Evolutionary conservation across 2,113 vertebrate genomes (phyloP), one percentile per base, ranked within the genome.

Genomic region (Cebidichthys violaceus): DNA sequence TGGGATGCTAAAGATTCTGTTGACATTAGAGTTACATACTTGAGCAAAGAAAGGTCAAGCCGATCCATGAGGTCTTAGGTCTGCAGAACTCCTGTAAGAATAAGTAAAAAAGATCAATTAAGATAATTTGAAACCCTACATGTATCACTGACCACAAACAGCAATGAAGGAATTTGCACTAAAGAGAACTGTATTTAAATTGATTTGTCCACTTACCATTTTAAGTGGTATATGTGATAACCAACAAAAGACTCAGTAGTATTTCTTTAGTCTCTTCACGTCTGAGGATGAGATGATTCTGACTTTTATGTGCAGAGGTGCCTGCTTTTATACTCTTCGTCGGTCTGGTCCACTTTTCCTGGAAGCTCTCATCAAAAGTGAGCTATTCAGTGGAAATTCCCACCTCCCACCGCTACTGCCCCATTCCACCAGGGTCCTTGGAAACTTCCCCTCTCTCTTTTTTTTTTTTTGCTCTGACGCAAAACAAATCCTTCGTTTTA

Each of bases 171-270:
- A 7, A 33, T 66, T n/a, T 37, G 9, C 50, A 47, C 1, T 35
- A 14, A 72, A 37, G 4, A 55, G 11, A 71, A 24, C 0, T 70
- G 7, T 13, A 22, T 79, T 47, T 31, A 59, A 78, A 70, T 2
- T 1, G 0, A 45, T 18, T 17, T 2, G 0, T 62, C 5, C 17
- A 86, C 92, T 91, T 62, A 95, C 95, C 94, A 93, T 95, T 85
- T 62, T 85, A 20, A 62, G 9, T 50, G 3, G 1, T 80, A 0
- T 66, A 13, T 54, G 22, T 67, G 47, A 65, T 10, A 55, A 27
- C 52, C 52, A 45, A 3, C 35, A 52, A 64, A 60, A 33, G 55
- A 35, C 20, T 69, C 35, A n/a, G 6, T 68, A 9, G 43, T 76
- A 29, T 22, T 41, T 61, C n/a, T 75, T 68, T 24, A 20, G 70